Evolutionary conservation across 2,888 invertebrate genomes (phyloP), one percentile per base, ranked within the genome.

Genomic region (Thyatira batis): DNA sequence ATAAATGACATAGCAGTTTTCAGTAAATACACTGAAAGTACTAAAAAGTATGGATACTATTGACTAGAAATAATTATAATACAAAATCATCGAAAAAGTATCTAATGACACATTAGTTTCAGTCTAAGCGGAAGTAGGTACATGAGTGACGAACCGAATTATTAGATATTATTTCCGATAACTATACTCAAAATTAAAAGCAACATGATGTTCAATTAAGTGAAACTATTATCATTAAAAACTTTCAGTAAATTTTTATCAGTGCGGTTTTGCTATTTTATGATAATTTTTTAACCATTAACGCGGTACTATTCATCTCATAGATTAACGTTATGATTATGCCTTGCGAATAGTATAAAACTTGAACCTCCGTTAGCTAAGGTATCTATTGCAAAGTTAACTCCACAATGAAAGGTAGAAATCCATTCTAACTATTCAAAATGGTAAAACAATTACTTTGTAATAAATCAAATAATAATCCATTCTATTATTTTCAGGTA

Each of bases 401-500:
- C 20, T 53, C 54, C 60, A 63, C 25, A 21, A 70, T 70, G 70
- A 64, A 62, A 70, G 70, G 70, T 70, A 58, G 49, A 55, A 57
- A 46, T 46, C 11, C 9, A 1, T 13, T 5, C 8, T 2, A 17
- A n/a, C 11, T 4, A 2, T 13, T 13, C 13, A 11, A 33, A 33
- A 10, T 1, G 4, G 10, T 33, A 33, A 30, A 30, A 2, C 11
- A 30, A 11, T 11, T 30, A 11, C 9, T 30, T 1, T 10, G 6
- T 11, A 30, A 30, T 45, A 21, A n/a, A 11, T 23, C 11, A 45
- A 21, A 6, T 23, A 21, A 10, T 21, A 11, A 33, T 50, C 6
- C 10, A 50, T 20, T 17, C 53, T 53, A 20, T 23, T 46, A 43
- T 52, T 74, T 71, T 49, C 68, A 82, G 82, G 76, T 60, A 52